These are phyloP conservation scores for Condylura cristata DNA, from an alignment of 2,113 vertebrate species.

Conservation along the genomic window DNA sequence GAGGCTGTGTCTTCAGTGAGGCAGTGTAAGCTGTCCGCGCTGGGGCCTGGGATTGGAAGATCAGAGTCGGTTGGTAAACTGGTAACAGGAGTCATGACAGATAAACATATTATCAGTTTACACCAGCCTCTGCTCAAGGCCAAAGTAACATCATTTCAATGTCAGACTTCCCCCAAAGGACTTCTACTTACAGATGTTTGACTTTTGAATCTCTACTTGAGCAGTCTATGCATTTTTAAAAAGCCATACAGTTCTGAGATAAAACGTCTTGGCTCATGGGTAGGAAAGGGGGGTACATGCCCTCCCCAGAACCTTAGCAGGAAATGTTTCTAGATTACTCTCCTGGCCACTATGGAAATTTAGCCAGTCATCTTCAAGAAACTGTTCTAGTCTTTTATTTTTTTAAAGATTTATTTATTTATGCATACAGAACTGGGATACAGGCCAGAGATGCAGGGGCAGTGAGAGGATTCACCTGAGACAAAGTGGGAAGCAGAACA, in stretches of 20 bases:
- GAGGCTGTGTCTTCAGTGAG: not conserved
- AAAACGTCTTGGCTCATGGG: not conserved
- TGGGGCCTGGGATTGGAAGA: not conserved
- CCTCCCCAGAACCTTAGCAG: not conserved
- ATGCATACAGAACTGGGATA: too few species aligned
- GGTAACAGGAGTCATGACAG: not conserved
- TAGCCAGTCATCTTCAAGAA: not conserved
- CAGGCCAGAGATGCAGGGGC: too few species aligned
- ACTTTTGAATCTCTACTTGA: constrained; percentile 29
- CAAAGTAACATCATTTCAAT: not conserved
- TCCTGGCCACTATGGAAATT: not conserved
- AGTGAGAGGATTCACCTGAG: too few species aligned
- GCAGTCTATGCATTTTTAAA: not conserved
- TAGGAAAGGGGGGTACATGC: not conserved
- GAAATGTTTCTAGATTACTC: not conserved
- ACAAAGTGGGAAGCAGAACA: too few species aligned
- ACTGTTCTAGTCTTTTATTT: not conserved
- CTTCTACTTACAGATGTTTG: not conserved
- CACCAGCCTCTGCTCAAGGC: not conserved
- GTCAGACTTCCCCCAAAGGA: not conserved
- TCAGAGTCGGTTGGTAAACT: not conserved
- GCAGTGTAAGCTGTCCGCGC: not conserved
- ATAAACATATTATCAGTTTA: constrained; percentile 38
- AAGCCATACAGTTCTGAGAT: not conserved
- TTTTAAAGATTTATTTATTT: too few species aligned